phyloP scores from a whole-genome alignment of 2,888 invertebrate genomes.

The Volucella inanis region DNA sequence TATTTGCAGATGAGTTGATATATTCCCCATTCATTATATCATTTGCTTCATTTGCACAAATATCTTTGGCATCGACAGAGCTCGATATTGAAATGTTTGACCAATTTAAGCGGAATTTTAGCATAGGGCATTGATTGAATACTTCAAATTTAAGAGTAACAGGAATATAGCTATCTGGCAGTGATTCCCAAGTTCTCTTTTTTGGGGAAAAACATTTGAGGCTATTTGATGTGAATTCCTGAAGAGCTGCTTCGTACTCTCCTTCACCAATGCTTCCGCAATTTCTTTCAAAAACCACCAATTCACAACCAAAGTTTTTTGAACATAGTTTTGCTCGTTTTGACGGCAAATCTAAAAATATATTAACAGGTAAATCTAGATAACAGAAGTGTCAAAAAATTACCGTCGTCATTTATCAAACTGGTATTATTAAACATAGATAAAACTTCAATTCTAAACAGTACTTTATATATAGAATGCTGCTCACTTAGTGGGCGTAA shows the following conservation, averaged over 20 bases:
- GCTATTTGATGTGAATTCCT: slow-evolving; percentile 86
- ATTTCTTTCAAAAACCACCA: slow-evolving; percentile 95
- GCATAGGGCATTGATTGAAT: slow-evolving; percentile 90
- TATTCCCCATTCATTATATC: slow-evolving; percentile 52
- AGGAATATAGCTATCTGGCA: slow-evolving; percentile 85
- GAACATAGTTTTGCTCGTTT: slow-evolving; percentile 88
- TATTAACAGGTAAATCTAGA: slow-evolving; percentile 3
- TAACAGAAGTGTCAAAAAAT: background rate
- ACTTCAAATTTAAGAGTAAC: slow-evolving; percentile 86
- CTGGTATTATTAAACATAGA: slow-evolving; percentile 73
- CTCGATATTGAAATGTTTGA: slow-evolving; percentile 85
- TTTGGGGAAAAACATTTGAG: slow-evolving; percentile 85
- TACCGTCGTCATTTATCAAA: slow-evolving; percentile 56
- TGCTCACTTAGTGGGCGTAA: slow-evolving; percentile 84
- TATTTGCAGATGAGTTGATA: slow-evolving; percentile 75
- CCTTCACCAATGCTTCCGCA: slow-evolving; percentile 94
- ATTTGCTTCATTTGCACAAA: slow-evolving; percentile 74
- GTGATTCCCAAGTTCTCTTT: slow-evolving; percentile 88
- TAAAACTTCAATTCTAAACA: slow-evolving; percentile 80
- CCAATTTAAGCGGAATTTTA: slow-evolving; percentile 94
- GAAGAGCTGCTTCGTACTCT: slow-evolving; percentile 94
- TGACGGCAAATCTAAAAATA: slow-evolving; percentile 85
- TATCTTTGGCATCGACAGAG: slow-evolving; percentile 78
- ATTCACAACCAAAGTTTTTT: slow-evolving; percentile 86
- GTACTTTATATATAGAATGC: slow-evolving; percentile 81